Conservation (phyloP, 1,140 invertebrate genomes). For the Papilio glaucus region DNA sequence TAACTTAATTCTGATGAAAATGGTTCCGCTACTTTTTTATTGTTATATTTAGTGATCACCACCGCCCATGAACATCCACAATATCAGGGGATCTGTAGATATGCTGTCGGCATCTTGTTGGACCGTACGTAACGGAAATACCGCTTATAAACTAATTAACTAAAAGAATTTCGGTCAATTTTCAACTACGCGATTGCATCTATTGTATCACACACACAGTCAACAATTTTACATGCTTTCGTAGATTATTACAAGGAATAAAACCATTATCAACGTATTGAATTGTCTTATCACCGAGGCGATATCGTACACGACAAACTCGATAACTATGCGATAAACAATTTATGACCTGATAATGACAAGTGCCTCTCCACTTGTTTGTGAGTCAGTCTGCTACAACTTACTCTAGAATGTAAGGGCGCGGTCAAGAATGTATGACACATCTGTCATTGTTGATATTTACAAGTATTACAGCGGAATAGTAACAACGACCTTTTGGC, state of each 20-base stretch:
- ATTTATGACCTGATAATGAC: conserved; percentile 10
- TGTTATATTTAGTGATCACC: too few species aligned
- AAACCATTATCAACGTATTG: background rate
- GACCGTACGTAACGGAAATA: too few species aligned
- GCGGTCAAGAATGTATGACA: conserved; percentile 25
- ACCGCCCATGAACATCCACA: too few species aligned
- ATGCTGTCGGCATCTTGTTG: too few species aligned
- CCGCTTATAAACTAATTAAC: too few species aligned
- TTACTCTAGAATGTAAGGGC: conserved; percentile 14
- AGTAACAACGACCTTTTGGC: background rate
- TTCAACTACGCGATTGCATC: too few species aligned
- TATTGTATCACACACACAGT: too few species aligned
- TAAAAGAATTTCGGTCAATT: too few species aligned
- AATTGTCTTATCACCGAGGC: conserved; percentile 5
- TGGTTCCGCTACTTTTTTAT: too few species aligned
- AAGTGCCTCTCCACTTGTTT: conserved; percentile 23
- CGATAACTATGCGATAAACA: conserved; percentile 24
- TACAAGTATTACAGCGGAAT: background rate
- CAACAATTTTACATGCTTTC: background rate
- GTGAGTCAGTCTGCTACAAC: background rate
- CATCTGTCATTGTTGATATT: background rate
- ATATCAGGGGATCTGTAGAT: too few species aligned
- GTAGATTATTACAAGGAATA: conserved; percentile 5
- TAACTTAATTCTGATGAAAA: too few species aligned
- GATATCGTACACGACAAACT: conserved; percentile 12